Evolutionary conservation across 2,888 invertebrate species (phyloP).

Genomic region (Auanema freiburgensis): DNA sequence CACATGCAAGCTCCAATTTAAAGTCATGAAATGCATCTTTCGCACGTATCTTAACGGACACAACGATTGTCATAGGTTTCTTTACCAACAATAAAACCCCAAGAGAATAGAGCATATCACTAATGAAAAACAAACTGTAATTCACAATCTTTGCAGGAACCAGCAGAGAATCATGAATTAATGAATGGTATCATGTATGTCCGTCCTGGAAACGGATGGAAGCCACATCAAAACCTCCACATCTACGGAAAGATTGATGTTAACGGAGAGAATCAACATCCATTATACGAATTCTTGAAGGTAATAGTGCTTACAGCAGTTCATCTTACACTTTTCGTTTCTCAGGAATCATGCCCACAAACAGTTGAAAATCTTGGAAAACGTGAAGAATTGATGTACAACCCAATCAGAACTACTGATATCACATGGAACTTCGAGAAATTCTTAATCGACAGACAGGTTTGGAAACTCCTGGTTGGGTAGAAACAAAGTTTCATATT

Average conservation of each 20-base stretch:
- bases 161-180: slow-evolving; percentile 64
- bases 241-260: slow-evolving; percentile 64
- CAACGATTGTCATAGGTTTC: no score
- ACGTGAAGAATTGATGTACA: slow-evolving; percentile 62
- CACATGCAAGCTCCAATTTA: slow-evolving; percentile 18
- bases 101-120: background rate
- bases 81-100: background rate
- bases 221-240: slow-evolving; percentile 63
- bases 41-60: no score
- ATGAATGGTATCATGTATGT: slow-evolving; percentile 62
- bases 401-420: slow-evolving; percentile 58
- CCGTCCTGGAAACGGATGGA: slow-evolving; percentile 63
- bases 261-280: slow-evolving; percentile 64
- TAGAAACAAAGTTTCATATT: background rate
- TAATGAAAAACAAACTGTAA: no score
- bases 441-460: slow-evolving; percentile 60
- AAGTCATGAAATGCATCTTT: background rate
- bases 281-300: slow-evolving; percentile 64
- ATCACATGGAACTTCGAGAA: slow-evolving; percentile 65
- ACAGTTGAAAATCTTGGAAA: slow-evolving; percentile 62
- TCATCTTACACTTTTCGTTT: slow-evolving; percentile 11
- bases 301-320: slow-evolving; percentile 25
- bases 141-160: slow-evolving; percentile 46
- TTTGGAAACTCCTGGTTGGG: background rate
- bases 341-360: slow-evolving; percentile 63